Base-by-base conservation (phyloP, 2,888 invertebrate species). In the Calliopum simillimum region DNA sequence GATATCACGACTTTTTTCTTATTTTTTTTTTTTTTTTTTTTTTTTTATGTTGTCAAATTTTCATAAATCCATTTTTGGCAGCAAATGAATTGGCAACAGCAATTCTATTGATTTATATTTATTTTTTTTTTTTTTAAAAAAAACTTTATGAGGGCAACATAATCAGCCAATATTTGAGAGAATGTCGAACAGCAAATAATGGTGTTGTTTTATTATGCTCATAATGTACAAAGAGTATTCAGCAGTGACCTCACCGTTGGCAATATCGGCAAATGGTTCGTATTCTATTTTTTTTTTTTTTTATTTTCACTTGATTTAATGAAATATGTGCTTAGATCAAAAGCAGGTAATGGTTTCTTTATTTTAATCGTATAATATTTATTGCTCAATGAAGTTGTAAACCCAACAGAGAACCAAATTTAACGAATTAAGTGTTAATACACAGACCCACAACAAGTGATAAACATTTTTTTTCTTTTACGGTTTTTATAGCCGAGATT, bases 1-100 rank as follows among this genome's bases (percentile, higher is more conserved):
- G 82, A 78, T 74, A 79, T 81, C 82, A 82, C 82, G 82, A 79
- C 79, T 81, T 81, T 65, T 1, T 1, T 43, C 0, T n/a, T 44
- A 11, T 11, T 55, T 65, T 25, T 65, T 44, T n/a, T n/a, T n/a
- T n/a, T n/a, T n/a, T n/a, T n/a, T n/a, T n/a, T n/a, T n/a, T n/a
- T n/a, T n/a, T n/a, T n/a, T n/a, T n/a, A n/a, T n/a, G n/a, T n/a
- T 53, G 8, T 33, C 33, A 8, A 33, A 33, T 33, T 33, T 33
- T 33, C 33, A 33, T 77, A 76, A 75, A 74, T 77, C 69, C 71
- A 71, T 77, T 74, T 75, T 75, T 73, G 70, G 75, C 67, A 74
- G 72, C 72, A 75, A 76, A 76, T 76, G 74, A 76, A 76, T 77
- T n/a, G n/a, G n/a, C n/a, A n/a, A n/a, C n/a, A n/a, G n/a, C n/a